phyloP scores from a whole-genome alignment of 1,140 invertebrate species.

The Sarcophaga bullata region DNA sequence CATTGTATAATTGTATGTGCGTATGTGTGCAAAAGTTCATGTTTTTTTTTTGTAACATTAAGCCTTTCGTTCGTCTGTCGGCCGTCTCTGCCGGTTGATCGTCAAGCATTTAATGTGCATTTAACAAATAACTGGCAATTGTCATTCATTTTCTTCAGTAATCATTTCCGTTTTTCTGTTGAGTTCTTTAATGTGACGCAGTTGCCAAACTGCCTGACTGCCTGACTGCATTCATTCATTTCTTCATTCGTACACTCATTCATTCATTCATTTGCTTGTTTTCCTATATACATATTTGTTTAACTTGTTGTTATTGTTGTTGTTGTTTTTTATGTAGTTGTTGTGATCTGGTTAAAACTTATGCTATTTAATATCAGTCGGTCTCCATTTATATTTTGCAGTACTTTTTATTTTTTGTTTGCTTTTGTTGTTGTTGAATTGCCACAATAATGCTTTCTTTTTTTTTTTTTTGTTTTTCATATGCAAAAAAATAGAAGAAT shows the following conservation, averaged over 20 bases:
- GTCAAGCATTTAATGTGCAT: slow-evolving; percentile 34
- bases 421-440: not conserved
- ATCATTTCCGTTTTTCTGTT: slow-evolving; percentile 38
- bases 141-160: slow-evolving; percentile 32
- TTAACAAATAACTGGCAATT: slow-evolving; percentile 40
- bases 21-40: slow-evolving; percentile 36
- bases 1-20: not conserved
- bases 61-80: not conserved
- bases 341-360: not conserved
- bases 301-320: not conserved
- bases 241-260: not conserved
- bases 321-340: not conserved
- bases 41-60: slow-evolving; percentile 13
- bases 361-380: not conserved
- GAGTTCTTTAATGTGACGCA: slow-evolving; percentile 20
- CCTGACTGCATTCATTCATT: not conserved
- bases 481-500: not conserved
- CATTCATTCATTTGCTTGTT: not conserved
- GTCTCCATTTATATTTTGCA: not conserved
- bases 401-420: not conserved
- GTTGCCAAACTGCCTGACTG: not conserved
- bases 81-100: not conserved
- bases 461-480: not conserved
- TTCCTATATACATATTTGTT: too few species aligned
- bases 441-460: too few species aligned